A percentile compares a stretch with the other conserved stretches of the same genome.
These are phyloP conservation scores for Carassius auratus DNA, from an alignment of 2,113 vertebrate genomes.

Conservation along the genomic window DNA sequence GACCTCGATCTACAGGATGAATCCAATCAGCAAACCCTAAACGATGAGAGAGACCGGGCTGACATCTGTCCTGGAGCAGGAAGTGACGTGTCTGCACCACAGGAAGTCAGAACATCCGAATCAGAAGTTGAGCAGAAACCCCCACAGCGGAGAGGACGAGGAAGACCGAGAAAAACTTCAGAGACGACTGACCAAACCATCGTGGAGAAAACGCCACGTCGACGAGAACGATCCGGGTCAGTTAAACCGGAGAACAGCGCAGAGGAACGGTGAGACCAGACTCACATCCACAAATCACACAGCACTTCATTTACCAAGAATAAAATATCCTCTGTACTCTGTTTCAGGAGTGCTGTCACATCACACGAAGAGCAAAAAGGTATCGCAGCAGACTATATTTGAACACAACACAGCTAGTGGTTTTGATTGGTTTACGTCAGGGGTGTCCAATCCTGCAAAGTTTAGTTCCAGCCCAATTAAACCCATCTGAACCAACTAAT, in stretches of 20 bases:
- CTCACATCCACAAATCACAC: neutral
- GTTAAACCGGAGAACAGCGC: neutral
- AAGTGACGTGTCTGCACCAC: neutral
- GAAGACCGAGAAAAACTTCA: slow-evolving; percentile 42
- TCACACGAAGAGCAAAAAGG: neutral
- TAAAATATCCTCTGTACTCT: neutral
- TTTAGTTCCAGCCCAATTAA: neutral
- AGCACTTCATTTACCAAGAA: neutral
- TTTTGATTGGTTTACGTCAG: no score
- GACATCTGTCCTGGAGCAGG: neutral
- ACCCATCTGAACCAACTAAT: neutral
- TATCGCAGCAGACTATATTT: no score
- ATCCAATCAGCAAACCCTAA: neutral
- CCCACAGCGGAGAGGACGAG: slow-evolving; percentile 11
- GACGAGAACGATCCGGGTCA: neutral
- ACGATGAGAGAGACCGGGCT: no score
- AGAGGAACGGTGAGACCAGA: neutral
- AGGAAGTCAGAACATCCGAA: neutral
- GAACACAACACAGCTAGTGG: no score
- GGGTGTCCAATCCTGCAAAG: no score
- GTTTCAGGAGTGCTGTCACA: neutral
- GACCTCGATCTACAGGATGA: neutral
- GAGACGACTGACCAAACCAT: neutral
- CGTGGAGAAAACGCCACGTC: neutral
- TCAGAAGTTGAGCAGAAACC: neutral